Evolutionary conservation across 2,888 invertebrate genomes (phyloP).

Genomic region (Oscheius sp.): DNA sequence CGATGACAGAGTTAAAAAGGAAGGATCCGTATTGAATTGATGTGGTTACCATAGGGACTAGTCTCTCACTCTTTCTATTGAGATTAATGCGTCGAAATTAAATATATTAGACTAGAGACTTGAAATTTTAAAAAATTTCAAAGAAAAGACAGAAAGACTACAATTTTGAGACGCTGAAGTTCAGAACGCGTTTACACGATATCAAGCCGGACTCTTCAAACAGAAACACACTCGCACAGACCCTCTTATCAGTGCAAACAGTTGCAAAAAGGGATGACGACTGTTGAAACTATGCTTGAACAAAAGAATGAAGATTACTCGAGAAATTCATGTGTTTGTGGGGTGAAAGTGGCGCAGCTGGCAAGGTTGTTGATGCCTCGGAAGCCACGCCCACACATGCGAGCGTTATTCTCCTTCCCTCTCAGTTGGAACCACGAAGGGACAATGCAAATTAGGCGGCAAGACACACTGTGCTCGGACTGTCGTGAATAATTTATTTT

Average conservation of each 20-base stretch:
- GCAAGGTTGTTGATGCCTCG: slow-evolving; percentile 23
- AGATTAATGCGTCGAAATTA: too few relatives aligned
- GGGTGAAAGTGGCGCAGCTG: slow-evolving; percentile 10
- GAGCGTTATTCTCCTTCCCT: slow-evolving; percentile 21
- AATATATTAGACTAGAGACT: too few relatives aligned
- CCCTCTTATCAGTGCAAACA: slow-evolving; percentile 34
- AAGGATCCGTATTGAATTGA: too few relatives aligned
- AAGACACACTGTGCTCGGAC: background rate
- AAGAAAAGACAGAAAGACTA: background rate
- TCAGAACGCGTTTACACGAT: slow-evolving; percentile 9
- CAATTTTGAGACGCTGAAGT: background rate
- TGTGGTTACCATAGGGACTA: too few relatives aligned
- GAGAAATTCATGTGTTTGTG: background rate
- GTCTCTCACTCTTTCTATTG: too few relatives aligned
- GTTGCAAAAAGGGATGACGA: slow-evolving; percentile 20
- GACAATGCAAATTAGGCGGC: slow-evolving; percentile 9
- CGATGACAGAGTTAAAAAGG: too few relatives aligned
- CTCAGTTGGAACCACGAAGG: slow-evolving; percentile 5
- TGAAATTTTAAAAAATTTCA: too few relatives aligned
- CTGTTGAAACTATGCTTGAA: background rate
- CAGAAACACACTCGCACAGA: slow-evolving; percentile 6
- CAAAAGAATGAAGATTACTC: slow-evolving; percentile 3
- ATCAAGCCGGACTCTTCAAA: slow-evolving; percentile 24
- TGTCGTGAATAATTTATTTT: slow-evolving; percentile 1
- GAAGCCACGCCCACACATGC: slow-evolving; percentile 8